Evolutionary conservation across 2,113 vertebrate genomes (phyloP), one percentile per base, ranked within the genome.

Genomic region (Vulpes vulpes): DNA sequence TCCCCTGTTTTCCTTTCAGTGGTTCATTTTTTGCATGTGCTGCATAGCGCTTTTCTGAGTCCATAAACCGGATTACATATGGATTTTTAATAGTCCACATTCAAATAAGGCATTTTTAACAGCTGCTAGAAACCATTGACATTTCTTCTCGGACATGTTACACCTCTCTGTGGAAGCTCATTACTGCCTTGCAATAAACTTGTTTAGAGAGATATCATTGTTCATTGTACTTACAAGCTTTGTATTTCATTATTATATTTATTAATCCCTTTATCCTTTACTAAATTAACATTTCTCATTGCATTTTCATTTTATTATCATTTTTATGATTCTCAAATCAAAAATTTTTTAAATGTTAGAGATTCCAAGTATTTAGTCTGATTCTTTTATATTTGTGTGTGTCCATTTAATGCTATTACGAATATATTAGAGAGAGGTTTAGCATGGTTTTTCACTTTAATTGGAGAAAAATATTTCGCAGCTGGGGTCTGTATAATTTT

Each of bases 391-490:
- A 27, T 32, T 69, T 69, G n/a, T 2, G 22, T 84, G 30, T 55
- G 3, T 55, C 1, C 79, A 0, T 51, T 92, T 84, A 85, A 78
- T 93, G 32, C 20, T 73, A 1, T 49, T 80, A 57, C n/a, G 32
- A 89, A 53, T 79, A 51, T 27, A 43, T 62, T 91, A 19, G 49
- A 65, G 51, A 59, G 16, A 82, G 55, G 79, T 64, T 30, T 35
- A 65, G 11, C 35, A 2, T 89, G 2, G 8, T 53, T 89, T 94
- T 95, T 60, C 35, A 55, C 55, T 95, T 92, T 92, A 83, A 89
- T 82, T 92, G 64, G 25, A 92, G 30, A 35, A 62, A 96, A 81
- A 55, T 64, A 97, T 67, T 78, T 95, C 19, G 49, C 5, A 87
- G 8, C 49, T 89, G 12, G 79, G 38, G 49, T 82, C 27, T 83